Conservation (phyloP, 2,888 invertebrate species). For the Salpingus planirostris region DNA sequence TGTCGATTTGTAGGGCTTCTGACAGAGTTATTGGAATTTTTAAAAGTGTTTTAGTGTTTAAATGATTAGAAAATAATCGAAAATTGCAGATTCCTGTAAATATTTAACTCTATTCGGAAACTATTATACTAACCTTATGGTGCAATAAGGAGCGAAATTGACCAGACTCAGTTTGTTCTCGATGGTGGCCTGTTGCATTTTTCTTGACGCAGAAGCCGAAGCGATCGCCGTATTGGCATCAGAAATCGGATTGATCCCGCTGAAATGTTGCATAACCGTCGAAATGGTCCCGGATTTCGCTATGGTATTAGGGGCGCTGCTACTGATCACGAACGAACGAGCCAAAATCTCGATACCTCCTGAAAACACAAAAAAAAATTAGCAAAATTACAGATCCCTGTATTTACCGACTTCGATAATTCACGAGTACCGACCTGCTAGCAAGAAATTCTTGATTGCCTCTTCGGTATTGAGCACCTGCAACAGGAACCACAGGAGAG, state of each 20-base stretch:
- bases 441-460: constrained; percentile 64
- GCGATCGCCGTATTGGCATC: constrained; percentile 36
- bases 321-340: constrained; percentile 66
- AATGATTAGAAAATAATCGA: too few relatives aligned
- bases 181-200: constrained; percentile 41
- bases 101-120: too few relatives aligned
- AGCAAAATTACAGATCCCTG: too few relatives aligned
- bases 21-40: too few relatives aligned
- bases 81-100: too few relatives aligned
- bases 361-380: too few relatives aligned
- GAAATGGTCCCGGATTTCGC: constrained; percentile 46
- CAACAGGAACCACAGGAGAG: constrained; percentile 74
- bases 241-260: constrained; percentile 35
- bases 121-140: constrained; percentile 34
- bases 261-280: constrained; percentile 55
- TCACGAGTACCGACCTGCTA: constrained; percentile 44
- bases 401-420: too few relatives aligned
- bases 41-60: too few relatives aligned
- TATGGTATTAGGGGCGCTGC: constrained; percentile 58
- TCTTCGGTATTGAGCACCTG: constrained; percentile 70
- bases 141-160: constrained; percentile 84
- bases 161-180: constrained; percentile 69
- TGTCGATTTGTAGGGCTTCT: too few relatives aligned
- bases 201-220: constrained; percentile 33
- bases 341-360: constrained; percentile 67